These are phyloP conservation scores for Diphyllodes magnificus DNA, from an alignment of 2,113 vertebrate species.

Conservation along the genomic window DNA sequence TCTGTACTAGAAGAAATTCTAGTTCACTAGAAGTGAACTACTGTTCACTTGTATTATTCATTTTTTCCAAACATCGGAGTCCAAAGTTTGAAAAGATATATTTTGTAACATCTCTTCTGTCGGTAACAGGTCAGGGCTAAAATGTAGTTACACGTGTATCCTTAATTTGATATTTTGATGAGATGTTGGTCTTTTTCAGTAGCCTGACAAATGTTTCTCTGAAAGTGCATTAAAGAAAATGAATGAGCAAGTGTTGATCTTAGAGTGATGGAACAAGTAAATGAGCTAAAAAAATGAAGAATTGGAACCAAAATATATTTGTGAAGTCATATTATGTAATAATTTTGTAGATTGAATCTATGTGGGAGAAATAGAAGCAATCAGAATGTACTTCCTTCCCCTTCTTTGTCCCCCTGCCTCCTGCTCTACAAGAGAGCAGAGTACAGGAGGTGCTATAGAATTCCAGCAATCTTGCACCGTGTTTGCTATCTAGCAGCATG, in stretches of 20 bases:
- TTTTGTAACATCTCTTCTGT: not conserved
- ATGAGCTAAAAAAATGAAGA: not conserved
- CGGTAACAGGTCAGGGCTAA: not conserved
- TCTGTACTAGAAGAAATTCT: not conserved
- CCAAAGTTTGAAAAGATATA: not conserved
- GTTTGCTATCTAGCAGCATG: not conserved
- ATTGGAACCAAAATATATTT: not conserved
- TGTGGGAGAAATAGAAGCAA: not conserved
- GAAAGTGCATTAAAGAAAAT: not conserved
- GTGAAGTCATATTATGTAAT: not conserved
- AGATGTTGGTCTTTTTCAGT: not conserved
- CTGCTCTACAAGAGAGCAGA: not conserved
- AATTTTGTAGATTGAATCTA: not conserved
- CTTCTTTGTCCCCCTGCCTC: accelerated
- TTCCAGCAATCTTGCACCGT: not conserved
- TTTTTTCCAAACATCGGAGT: not conserved
- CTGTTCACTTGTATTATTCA: not conserved
- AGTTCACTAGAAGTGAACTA: not conserved
- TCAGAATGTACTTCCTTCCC: not conserved
- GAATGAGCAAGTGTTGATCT: not conserved
- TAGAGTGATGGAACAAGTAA: not conserved
- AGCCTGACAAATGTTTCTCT: not conserved
- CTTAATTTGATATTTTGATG: not conserved
- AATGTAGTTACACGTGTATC: not conserved
- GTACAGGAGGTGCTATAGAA: not conserved